Evolutionary conservation across 2,888 invertebrate genomes (phyloP).

Genomic region (Cecidostiba fungosa): DNA sequence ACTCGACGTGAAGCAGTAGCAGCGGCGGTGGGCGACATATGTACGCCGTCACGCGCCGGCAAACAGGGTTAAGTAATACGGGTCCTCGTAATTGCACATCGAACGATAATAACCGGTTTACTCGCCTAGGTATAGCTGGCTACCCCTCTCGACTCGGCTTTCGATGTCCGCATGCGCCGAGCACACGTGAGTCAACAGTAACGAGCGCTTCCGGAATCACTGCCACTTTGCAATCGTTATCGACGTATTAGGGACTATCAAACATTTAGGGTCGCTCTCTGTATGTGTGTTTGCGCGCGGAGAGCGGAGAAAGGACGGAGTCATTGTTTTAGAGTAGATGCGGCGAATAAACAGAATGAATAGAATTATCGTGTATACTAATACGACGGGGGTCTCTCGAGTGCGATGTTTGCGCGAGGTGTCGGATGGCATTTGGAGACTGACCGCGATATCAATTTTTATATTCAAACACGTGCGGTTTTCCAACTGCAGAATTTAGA

Average conservation of each 20-base stretch:
- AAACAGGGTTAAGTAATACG: slow-evolving; percentile 75
- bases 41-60: slow-evolving; percentile 59
- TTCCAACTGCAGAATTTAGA: too few species aligned
- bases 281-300: slow-evolving; percentile 63
- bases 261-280: slow-evolving; percentile 36
- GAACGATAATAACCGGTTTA: slow-evolving; percentile 59
- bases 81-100: slow-evolving; percentile 70
- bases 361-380: background rate
- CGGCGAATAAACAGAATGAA: background rate
- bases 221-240: slow-evolving; percentile 58
- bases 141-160: background rate
- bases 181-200: slow-evolving; percentile 62
- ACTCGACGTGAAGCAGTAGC: background rate
- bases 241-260: slow-evolving; percentile 49
- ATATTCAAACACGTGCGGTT: too few species aligned
- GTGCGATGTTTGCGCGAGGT: too few species aligned
- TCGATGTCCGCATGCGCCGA: background rate
- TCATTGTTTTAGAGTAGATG: slow-evolving; percentile 49
- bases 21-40: slow-evolving; percentile 53
- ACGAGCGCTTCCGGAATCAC: slow-evolving; percentile 60
- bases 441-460: too few species aligned
- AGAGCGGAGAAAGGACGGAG: slow-evolving; percentile 10
- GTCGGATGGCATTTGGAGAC: too few species aligned
- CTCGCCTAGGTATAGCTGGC: background rate
- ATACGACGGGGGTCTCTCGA: too few species aligned